Percentiles rank a stretch among this genome's conserved stretches.
Evolutionary conservation across 2,888 invertebrate species (phyloP).

Genomic region (Sinelater perroti): DNA sequence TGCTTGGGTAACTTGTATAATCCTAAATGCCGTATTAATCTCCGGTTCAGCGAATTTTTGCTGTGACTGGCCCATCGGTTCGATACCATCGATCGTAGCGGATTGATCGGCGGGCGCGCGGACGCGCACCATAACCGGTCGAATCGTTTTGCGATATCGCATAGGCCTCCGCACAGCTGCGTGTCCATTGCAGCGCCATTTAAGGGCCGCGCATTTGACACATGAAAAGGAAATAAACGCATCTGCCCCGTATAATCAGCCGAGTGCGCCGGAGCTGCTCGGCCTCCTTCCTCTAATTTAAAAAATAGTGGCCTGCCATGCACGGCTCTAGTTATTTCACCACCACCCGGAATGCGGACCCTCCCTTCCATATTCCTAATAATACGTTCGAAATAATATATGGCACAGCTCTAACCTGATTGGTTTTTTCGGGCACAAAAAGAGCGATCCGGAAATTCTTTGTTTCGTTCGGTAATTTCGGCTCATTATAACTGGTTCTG

Average conservation of each 20-base stretch:
- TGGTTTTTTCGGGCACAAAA: slow-evolving; percentile 33
- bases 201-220: slow-evolving; percentile 19
- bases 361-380: slow-evolving; percentile 39
- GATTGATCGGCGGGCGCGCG: too few relatives aligned
- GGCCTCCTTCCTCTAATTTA: slow-evolving; percentile 25
- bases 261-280: slow-evolving; percentile 20
- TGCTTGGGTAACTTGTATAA: slow-evolving; percentile 16
- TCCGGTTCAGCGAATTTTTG: slow-evolving; percentile 1
- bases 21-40: slow-evolving; percentile 20
- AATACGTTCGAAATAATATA: slow-evolving; percentile 37
- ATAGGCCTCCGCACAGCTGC: too few relatives aligned
- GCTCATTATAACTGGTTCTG: slow-evolving; percentile 21
- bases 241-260: slow-evolving; percentile 28
- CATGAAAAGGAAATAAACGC: slow-evolving; percentile 18
- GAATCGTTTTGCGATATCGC: too few relatives aligned
- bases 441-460: slow-evolving; percentile 32
- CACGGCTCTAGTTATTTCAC: slow-evolving; percentile 28
- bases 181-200: slow-evolving; percentile 13
- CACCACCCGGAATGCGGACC: slow-evolving; percentile 27
- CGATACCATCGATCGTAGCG: too few relatives aligned
- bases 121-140: too few relatives aligned
- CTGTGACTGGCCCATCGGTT: too few relatives aligned
- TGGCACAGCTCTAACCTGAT: slow-evolving; percentile 35
- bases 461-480: slow-evolving; percentile 28
- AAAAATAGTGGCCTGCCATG: slow-evolving; percentile 31